A percentile compares a stretch with the other conserved stretches of the same genome.
phyloP scores from a whole-genome alignment of 2,888 invertebrate genomes.

The Pyrrhosoma nymphula region DNA sequence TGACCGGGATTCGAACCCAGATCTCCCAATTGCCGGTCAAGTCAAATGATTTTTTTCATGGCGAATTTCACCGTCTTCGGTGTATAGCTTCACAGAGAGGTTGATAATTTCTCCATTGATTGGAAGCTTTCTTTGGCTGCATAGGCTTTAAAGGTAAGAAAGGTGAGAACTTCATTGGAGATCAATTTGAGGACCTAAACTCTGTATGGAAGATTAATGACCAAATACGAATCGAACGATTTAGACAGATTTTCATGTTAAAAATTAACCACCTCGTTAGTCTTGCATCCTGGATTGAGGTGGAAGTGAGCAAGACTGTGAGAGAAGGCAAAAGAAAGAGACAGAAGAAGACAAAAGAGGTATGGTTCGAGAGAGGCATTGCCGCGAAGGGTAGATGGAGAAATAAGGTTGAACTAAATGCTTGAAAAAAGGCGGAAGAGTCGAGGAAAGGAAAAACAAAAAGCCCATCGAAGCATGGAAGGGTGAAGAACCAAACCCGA shows the following conservation, averaged over 20 bases:
- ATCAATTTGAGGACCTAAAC: not conserved
- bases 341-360: not conserved
- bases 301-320: not conserved
- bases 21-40: too few species aligned
- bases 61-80: too few species aligned
- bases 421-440: not conserved
- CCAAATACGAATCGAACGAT: not conserved
- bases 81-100: too few species aligned
- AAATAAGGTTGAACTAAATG: not conserved
- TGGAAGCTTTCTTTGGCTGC: too few species aligned
- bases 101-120: too few species aligned
- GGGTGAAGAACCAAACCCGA: too few species aligned
- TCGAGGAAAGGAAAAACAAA: not conserved
- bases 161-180: not conserved
- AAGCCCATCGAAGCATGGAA: too few species aligned
- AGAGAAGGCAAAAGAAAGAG: not conserved
- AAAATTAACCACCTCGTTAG: slow-evolving; percentile 57
- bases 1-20: too few species aligned
- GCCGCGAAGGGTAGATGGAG: not conserved
- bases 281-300: not conserved
- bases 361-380: not conserved
- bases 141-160: not conserved
- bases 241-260: not conserved
- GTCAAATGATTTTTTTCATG: too few species aligned
- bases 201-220: slow-evolving; percentile 29